Conservation (phyloP, 2,797 vertebrate genomes). For the Parambassis ranga region DNA sequence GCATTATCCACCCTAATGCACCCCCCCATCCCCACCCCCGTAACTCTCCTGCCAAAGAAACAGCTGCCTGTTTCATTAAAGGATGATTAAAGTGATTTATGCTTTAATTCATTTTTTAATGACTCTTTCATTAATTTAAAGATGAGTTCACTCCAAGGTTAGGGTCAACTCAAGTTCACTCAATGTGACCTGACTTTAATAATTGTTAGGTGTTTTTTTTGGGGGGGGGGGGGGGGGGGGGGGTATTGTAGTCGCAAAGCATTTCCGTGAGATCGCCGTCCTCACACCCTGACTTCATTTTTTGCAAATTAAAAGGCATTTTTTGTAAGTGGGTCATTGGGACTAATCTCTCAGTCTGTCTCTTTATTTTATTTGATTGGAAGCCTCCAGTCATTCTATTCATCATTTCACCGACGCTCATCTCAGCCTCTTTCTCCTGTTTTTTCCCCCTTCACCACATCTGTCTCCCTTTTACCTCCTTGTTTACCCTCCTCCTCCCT, state of each 20-base stretch:
- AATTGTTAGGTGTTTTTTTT: too few relatives aligned
- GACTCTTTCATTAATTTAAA: conserved; percentile 34
- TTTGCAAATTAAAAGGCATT: conserved; percentile 48
- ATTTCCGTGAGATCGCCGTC: conserved; percentile 11
- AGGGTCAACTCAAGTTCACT: conserved; percentile 17
- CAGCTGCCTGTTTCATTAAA: conserved; percentile 21
- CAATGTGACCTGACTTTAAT: neutral
- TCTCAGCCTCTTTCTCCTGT: neutral
- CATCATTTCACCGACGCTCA: conserved; percentile 16
- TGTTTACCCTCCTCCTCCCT: neutral
- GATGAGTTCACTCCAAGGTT: neutral
- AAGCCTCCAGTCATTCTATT: conserved; percentile 31
- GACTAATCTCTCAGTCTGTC: conserved; percentile 32
- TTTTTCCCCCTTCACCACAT: neutral
- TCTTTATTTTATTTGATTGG: conserved; percentile 11
- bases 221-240: too few relatives aligned
- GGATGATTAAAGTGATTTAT: conserved; percentile 53
- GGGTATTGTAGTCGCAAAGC: too few relatives aligned
- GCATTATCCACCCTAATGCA: neutral
- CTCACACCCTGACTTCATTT: conserved; percentile 1
- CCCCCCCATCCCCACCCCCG: neutral
- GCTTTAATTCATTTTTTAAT: conserved; percentile 33
- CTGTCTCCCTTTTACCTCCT: conserved; percentile 21
- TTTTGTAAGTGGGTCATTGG: conserved; percentile 59
- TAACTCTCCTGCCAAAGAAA: conserved; percentile 23